phyloP scores from a whole-genome alignment of 2,113 vertebrate genomes.

The Ibidorhyncha struthersii region DNA sequence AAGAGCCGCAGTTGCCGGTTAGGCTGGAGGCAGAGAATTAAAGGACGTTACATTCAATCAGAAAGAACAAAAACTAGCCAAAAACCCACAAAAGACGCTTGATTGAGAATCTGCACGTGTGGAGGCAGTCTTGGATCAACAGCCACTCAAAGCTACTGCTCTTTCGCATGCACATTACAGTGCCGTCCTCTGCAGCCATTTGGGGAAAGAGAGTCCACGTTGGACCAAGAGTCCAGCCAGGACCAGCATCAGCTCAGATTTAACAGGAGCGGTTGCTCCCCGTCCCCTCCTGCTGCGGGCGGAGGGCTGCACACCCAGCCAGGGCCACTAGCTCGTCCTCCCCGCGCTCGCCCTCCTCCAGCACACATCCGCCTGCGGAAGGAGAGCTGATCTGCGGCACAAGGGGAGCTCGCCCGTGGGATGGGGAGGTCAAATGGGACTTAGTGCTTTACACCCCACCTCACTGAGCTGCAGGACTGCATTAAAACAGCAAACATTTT shows the following conservation, averaged over 20 bases:
- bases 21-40: conserved; percentile 55
- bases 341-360: background rate
- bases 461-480: background rate
- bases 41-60: conserved; percentile 38
- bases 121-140: background rate
- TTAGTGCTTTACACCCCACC: accelerated
- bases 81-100: conserved; percentile 58
- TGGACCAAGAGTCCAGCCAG: background rate
- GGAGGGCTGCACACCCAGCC: background rate
- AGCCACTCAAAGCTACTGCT: background rate
- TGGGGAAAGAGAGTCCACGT: background rate
- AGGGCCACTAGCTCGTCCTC: background rate
- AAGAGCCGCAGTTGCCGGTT: conserved; percentile 60
- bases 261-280: background rate
- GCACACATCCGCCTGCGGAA: background rate
- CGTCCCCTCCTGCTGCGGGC: background rate
- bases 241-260: background rate
- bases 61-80: conserved; percentile 44
- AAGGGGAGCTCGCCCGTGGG: background rate
- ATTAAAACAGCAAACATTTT: background rate
- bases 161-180: background rate
- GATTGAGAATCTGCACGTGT: conserved; percentile 64
- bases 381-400: too few relatives aligned
- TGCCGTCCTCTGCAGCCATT: background rate
- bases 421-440: background rate